Percentiles rank a stretch among this genome's conserved stretches.
These are phyloP conservation scores for Cossypha heuglini DNA, from an alignment of 2,797 vertebrate genomes.

Conservation along the genomic window DNA sequence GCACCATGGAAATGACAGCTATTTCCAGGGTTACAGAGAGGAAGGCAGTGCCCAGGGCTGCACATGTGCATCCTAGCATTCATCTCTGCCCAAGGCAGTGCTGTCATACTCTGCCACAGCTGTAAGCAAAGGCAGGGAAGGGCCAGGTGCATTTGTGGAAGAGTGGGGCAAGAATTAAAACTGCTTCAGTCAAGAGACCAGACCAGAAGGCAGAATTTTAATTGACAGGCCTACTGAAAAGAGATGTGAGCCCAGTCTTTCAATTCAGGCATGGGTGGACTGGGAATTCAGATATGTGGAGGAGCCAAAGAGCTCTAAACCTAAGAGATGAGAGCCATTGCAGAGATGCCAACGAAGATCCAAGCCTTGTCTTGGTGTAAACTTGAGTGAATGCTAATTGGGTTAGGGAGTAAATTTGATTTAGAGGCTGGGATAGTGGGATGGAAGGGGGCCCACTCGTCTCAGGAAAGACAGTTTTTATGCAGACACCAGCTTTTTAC, in stretches of 20 bases:
- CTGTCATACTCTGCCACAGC: not conserved
- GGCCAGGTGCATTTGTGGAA: not conserved
- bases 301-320: not conserved
- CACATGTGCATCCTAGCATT: not conserved
- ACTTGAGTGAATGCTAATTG: not conserved
- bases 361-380: not conserved
- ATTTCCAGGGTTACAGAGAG: not conserved
- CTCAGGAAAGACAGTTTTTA: not conserved
- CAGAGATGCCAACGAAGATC: not conserved
- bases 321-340: not conserved
- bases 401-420: not conserved
- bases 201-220: not conserved
- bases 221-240: not conserved
- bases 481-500: not conserved
- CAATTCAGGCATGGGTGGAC: not conserved
- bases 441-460: not conserved
- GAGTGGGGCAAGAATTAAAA: not conserved
- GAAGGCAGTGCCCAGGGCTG: not conserved
- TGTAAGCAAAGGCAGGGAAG: not conserved
- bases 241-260: not conserved
- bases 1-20: not conserved
- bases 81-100: not conserved
- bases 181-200: not conserved
- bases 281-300: not conserved
- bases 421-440: not conserved